These are phyloP conservation scores for Pseudomyrmex sp. DNA, from an alignment of 1,140 invertebrate species.

Conservation along the genomic window DNA sequence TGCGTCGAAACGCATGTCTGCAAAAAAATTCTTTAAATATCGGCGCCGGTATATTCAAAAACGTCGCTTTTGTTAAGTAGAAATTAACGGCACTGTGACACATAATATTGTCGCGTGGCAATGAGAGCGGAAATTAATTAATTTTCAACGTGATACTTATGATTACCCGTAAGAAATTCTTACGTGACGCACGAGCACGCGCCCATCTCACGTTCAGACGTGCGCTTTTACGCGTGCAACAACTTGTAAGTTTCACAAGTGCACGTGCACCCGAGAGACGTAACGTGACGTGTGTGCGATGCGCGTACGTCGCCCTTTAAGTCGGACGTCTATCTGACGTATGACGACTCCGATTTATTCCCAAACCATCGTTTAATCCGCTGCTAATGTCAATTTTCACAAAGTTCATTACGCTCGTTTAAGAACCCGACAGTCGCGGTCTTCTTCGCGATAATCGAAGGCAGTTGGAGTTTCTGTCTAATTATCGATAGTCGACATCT, in stretches of 20 bases:
- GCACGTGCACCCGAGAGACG: slow-evolving; percentile 29
- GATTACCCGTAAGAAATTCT: slow-evolving; percentile 26
- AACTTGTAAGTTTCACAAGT: slow-evolving; percentile 17
- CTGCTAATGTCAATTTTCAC: slow-evolving; percentile 63
- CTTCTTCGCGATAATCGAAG: slow-evolving; percentile 51
- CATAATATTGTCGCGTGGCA: background rate
- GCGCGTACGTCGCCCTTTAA: slow-evolving; percentile 45
- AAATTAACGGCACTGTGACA: background rate
- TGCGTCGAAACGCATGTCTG: background rate
- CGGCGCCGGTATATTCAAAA: no score
- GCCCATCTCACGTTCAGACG: slow-evolving; percentile 22
- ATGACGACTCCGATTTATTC: slow-evolving; percentile 55
- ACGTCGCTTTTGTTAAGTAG: no score
- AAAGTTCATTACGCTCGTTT: slow-evolving; percentile 62
- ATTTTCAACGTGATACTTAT: background rate
- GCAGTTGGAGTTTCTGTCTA: slow-evolving; percentile 51
- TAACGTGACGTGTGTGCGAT: slow-evolving; percentile 42
- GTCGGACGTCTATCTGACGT: slow-evolving; percentile 66
- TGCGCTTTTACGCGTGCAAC: slow-evolving; percentile 38
- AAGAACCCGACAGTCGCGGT: slow-evolving; percentile 48
- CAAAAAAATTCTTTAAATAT: background rate
- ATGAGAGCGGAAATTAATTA: slow-evolving; percentile 3
- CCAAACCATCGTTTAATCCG: slow-evolving; percentile 52
- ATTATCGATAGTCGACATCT: slow-evolving; percentile 48
- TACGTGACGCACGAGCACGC: slow-evolving; percentile 28